phyloP scores from a whole-genome alignment of 92 coral and sea anemone species.

The Virgularia gustaviana region DNA sequence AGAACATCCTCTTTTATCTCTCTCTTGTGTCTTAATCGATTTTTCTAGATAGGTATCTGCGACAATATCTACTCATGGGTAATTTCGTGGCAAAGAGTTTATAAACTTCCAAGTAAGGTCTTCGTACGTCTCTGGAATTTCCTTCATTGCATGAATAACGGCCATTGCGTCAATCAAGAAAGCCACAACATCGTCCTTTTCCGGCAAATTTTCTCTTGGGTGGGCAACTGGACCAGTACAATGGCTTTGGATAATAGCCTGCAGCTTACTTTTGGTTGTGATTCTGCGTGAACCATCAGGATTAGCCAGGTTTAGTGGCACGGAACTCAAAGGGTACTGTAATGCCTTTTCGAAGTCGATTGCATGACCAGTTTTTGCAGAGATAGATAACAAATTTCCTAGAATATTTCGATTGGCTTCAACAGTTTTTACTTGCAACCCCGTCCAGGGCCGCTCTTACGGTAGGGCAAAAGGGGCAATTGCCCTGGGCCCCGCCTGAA shows the following conservation, averaged over 20 bases:
- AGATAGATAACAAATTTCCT: not conserved
- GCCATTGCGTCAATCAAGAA: slow-evolving; percentile 13
- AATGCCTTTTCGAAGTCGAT: slow-evolving; percentile 8
- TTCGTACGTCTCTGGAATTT: slow-evolving; percentile 10
- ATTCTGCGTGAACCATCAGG: not conserved
- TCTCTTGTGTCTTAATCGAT: not conserved
- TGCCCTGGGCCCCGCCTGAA: no score
- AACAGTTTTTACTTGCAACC: slow-evolving; percentile 2
- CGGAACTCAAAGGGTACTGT: slow-evolving; percentile 9
- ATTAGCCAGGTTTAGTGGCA: not conserved
- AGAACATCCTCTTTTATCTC: not conserved
- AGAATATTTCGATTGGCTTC: slow-evolving; percentile 7
- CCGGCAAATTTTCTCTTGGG: slow-evolving; percentile 9
- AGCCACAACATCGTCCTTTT: not conserved
- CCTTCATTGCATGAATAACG: not conserved
- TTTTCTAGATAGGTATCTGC: slow-evolving; percentile 8
- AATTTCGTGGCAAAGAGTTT: not conserved
- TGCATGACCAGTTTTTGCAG: slow-evolving; percentile 1
- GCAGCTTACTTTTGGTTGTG: not conserved
- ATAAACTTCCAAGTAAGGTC: not conserved
- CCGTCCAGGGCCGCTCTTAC: no score
- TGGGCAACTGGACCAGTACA: not conserved
- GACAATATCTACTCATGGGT: slow-evolving; percentile 2
- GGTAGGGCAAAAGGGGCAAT: no score
- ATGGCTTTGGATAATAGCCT: not conserved